Conservation (phyloP, 2,113 vertebrate genomes). For the Arenaria interpres region DNA sequence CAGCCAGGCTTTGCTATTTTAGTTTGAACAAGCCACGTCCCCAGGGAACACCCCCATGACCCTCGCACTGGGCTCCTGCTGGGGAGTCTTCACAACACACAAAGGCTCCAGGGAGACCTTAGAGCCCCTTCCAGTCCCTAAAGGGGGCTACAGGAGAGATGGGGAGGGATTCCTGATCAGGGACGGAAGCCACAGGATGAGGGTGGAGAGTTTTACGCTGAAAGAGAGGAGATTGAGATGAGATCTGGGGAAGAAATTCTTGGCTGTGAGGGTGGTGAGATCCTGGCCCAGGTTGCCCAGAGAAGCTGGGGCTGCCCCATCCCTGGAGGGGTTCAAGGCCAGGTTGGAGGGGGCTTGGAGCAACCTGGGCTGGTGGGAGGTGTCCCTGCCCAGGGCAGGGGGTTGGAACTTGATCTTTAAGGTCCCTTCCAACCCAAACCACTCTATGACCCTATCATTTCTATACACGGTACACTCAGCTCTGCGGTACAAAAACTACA, state of each 20-base stretch:
- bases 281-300: background rate
- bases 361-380: background rate
- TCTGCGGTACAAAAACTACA: background rate
- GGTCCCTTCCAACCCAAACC: background rate
- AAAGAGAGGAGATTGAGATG: too few relatives aligned
- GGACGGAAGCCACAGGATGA: background rate
- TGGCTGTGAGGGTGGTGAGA: background rate
- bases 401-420: background rate
- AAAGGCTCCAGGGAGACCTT: background rate
- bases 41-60: rapidly evolving
- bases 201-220: too few relatives aligned
- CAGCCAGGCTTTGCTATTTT: rapidly evolving
- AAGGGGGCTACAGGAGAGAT: background rate
- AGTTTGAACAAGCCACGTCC: rapidly evolving
- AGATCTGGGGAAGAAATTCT: background rate
- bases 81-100: background rate
- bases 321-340: background rate
- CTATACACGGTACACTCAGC: rapidly evolving
- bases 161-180: background rate
- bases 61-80: rapidly evolving
- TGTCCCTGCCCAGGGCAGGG: background rate
- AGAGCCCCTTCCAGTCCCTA: background rate
- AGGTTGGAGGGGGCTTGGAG: background rate
- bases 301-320: background rate
- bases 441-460: background rate